Percentiles rank a stretch among this genome's conserved stretches.
Conservation (phyloP, 2,797 vertebrate species). For the Sebastes baramenuke region DNA sequence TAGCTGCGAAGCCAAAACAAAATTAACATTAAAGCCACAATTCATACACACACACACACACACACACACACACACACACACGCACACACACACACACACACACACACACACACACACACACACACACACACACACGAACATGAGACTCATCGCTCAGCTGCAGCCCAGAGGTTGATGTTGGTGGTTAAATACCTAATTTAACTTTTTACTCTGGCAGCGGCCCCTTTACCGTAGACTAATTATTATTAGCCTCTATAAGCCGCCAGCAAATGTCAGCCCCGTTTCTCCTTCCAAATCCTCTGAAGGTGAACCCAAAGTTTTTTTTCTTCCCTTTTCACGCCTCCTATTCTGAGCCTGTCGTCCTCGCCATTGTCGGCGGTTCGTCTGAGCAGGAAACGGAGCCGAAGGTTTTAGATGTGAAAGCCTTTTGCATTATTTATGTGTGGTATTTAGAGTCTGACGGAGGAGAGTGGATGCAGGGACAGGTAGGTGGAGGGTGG, state of each 20-base stretch:
- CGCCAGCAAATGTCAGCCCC: constrained; percentile 31
- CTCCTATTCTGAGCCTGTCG: neutral
- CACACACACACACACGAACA: neutral
- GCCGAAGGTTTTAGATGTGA: constrained; percentile 47
- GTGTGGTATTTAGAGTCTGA: constrained; percentile 68
- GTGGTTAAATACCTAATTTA: constrained; percentile 26
- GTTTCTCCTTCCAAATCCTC: neutral
- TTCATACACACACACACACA: too few relatives aligned
- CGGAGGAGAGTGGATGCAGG: constrained; percentile 13
- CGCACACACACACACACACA: neutral
- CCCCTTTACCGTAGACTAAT: constrained; percentile 4
- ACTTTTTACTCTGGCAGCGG: neutral
- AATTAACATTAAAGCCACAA: neutral
- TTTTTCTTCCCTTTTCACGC: too few relatives aligned
- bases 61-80: too few relatives aligned
- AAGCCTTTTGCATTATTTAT: constrained; percentile 71
- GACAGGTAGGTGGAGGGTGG: neutral
- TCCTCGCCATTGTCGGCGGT: constrained; percentile 17
- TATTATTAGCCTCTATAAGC: constrained; percentile 18
- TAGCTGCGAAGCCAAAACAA: neutral
- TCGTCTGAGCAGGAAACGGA: constrained; percentile 40
- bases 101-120: too few relatives aligned
- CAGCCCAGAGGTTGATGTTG: constrained; percentile 17
- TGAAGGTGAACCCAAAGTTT: constrained; percentile 45
- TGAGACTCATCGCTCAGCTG: neutral